Conservation (phyloP, 2,113 vertebrate genomes). For the Ceyx margarethae region DNA sequence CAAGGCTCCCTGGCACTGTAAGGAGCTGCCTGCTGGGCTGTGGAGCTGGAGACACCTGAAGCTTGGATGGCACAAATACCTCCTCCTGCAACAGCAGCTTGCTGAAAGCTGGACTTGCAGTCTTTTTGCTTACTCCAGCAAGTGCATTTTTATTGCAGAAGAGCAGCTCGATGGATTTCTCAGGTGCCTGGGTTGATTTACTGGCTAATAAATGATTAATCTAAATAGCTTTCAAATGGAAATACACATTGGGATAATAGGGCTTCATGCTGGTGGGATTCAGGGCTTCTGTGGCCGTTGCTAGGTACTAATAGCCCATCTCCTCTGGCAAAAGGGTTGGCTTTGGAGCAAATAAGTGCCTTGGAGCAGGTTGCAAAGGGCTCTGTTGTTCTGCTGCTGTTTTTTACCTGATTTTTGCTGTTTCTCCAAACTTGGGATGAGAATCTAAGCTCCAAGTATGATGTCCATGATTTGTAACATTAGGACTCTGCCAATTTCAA, state of each 20-base stretch:
- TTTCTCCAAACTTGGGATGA: not conserved
- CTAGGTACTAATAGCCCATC: not conserved
- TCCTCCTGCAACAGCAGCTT: not conserved
- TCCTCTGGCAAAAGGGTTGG: not conserved
- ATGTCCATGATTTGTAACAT: not conserved
- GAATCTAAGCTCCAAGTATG: not conserved
- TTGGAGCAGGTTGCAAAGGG: not conserved
- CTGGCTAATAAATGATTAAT: constrained; percentile 46
- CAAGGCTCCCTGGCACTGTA: not conserved
- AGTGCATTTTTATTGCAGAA: not conserved
- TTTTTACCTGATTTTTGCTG: not conserved
- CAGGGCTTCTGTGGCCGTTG: not conserved
- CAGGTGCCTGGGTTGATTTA: constrained; percentile 5
- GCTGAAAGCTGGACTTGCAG: not conserved
- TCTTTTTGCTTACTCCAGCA: not conserved
- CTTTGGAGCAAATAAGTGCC: not conserved
- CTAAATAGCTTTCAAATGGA: not conserved
- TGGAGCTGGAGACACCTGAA: not conserved
- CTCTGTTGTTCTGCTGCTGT: not conserved
- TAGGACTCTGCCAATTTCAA: not conserved
- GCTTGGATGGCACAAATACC: not conserved
- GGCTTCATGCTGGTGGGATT: not conserved
- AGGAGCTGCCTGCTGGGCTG: not conserved
- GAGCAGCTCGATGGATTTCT: constrained; percentile 9
- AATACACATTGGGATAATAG: not conserved